Base-by-base conservation (phyloP, 2,113 vertebrate species). In the Cyprinodon tularosa region DNA sequence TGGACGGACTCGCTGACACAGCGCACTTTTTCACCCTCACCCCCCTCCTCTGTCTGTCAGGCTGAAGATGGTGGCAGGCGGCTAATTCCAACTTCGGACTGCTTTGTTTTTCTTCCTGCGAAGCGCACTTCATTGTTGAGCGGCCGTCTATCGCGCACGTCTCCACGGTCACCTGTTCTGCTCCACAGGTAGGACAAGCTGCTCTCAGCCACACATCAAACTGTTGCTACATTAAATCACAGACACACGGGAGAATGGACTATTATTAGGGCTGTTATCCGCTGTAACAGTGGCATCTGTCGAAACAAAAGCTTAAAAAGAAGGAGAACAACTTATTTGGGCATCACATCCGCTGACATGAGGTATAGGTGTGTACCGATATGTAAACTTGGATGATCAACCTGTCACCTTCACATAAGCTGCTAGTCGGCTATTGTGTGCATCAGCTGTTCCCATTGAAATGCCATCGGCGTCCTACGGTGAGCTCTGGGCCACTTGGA, bases 151-250 rank as follows among this genome's bases (percentile, higher is more conserved):
- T 68, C 72, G 80, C 83, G 84, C 72, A 79, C 73, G 37, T 80
- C 15, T 57, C 7, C 48, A 0, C 70, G 17, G 74, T 88, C 86
- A 89, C 79, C 83, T 87, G 89, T 71, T 80, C 72, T 29, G 80
- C 80, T 92, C 90, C 72, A 92, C 91, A 92, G 91, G 91, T 92
- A 89, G 88, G 78, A 79, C 40, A 4, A 53, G 4, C 76, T 62
- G 72, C 39, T 22, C 29, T 1, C n/a, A 60, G 65, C 64, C 29
- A 57, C 68, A 61, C 36, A 36, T 17, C 10, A n/a, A n/a, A 48
- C 71, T 45, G 77, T 40, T 17, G 37, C 22, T 29, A 3, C 1
- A 59, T 1, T 14, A 44, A 38, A 71, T 74, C 57, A 17, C 0
- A 71, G 66, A 36, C 68, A 14, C 48, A 67, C 63, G 38, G 65